phyloP scores from a whole-genome alignment of 2,888 invertebrate genomes.

The Tillus elongatus region DNA sequence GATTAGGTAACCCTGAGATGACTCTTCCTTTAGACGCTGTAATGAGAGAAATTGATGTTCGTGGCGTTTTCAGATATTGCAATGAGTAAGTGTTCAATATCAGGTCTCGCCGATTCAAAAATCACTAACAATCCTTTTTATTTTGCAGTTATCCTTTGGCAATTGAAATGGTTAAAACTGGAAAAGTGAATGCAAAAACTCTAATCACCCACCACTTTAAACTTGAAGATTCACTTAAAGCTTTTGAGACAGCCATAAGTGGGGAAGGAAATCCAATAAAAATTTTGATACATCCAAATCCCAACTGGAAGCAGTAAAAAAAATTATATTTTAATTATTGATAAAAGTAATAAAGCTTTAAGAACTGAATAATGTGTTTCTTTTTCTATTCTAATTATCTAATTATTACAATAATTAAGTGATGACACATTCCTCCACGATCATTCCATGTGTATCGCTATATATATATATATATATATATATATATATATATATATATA shows the following conservation, averaged over 20 bases:
- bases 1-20: slow-evolving; percentile 72
- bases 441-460: no score
- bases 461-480: no score
- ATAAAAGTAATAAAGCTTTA: no score
- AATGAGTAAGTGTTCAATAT: slow-evolving; percentile 62
- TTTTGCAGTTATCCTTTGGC: slow-evolving; percentile 66
- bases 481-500: no score
- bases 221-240: slow-evolving; percentile 67
- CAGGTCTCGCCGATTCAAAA: slow-evolving; percentile 43
- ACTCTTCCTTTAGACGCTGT: slow-evolving; percentile 75
- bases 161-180: slow-evolving; percentile 65
- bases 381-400: no score
- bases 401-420: no score
- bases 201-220: slow-evolving; percentile 76
- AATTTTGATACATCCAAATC: slow-evolving; percentile 72
- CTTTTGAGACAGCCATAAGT: slow-evolving; percentile 72
- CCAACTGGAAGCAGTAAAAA: slow-evolving; percentile 37
- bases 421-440: no score
- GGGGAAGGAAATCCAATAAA: slow-evolving; percentile 71
- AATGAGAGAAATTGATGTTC: slow-evolving; percentile 80
- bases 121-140: neutral
- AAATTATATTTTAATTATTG: no score
- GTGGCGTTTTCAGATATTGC: slow-evolving; percentile 87
- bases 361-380: no score
- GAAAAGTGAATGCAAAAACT: slow-evolving; percentile 69